A percentile compares a stretch with the other conserved stretches of the same genome.
phyloP scores from a whole-genome alignment of 2,797 vertebrate genomes.

The Parotocinclus haroldoi region DNA sequence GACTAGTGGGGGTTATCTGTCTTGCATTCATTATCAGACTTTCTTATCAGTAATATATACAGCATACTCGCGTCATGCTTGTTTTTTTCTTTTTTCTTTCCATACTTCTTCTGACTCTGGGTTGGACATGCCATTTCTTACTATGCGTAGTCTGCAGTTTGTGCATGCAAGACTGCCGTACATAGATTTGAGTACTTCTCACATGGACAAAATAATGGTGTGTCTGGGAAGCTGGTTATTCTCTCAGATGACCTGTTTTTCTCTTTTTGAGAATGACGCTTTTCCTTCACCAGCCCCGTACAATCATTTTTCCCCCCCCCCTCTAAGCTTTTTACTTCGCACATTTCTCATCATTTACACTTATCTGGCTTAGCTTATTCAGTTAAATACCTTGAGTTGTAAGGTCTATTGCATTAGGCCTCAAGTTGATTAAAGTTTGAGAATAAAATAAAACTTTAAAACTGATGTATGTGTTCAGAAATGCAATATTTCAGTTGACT shows the following conservation, averaged over 20 bases:
- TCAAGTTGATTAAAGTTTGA: conserved; percentile 48
- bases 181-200: conserved; percentile 28
- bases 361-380: conserved; percentile 34
- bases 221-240: conserved; percentile 27
- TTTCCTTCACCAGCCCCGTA: conserved; percentile 9
- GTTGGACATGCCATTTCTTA: conserved; percentile 2
- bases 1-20: conserved; percentile 22
- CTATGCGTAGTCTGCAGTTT: conserved; percentile 29
- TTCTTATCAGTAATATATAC: conserved; percentile 12
- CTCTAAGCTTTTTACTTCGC: conserved; percentile 4
- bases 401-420: conserved; percentile 40
- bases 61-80: conserved; percentile 1
- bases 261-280: conserved; percentile 8
- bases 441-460: conserved; percentile 41
- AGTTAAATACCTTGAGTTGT: conserved; percentile 24
- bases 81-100: conserved; percentile 21
- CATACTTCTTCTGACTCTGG: conserved; percentile 35
- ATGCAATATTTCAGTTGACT: no score
- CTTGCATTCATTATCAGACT: conserved; percentile 24
- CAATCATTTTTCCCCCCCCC: conserved; percentile 16
- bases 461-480: conserved; percentile 52
- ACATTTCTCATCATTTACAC: conserved; percentile 31
- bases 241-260: conserved; percentile 1
- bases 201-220: conserved; percentile 33
- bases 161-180: conserved; percentile 34